Percentiles rank a stretch among this genome's conserved stretches.
Conservation (phyloP, 2,888 invertebrate genomes). For the Lucinisca nassula region DNA sequence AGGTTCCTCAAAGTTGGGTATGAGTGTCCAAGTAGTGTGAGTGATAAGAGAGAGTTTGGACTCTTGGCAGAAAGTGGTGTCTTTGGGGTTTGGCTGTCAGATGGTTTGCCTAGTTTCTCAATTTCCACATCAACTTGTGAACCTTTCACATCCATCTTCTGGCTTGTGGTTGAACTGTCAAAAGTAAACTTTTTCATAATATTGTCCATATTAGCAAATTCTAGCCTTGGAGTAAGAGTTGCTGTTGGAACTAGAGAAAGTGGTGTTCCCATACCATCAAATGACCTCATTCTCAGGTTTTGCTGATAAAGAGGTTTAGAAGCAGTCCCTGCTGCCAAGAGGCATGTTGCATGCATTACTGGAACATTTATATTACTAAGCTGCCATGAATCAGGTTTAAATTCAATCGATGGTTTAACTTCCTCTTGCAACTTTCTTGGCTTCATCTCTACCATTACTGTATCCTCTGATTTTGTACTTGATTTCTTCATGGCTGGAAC, state of each 20-base stretch:
- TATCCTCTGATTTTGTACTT: not conserved
- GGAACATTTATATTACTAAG: constrained; percentile 66
- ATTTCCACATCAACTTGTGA: not conserved
- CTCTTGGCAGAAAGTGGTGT: constrained; percentile 32
- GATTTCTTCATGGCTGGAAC: constrained; percentile 40
- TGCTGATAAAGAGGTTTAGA: constrained; percentile 63
- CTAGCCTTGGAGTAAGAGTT: constrained; percentile 55
- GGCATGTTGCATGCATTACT: constrained; percentile 71
- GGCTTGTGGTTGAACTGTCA: constrained; percentile 5
- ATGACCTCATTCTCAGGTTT: constrained; percentile 60
- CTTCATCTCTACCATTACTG: not conserved
- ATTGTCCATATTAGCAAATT: constrained; percentile 54
- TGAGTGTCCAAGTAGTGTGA: constrained; percentile 76
- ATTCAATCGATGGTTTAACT: not conserved
- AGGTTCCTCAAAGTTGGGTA: constrained; percentile 80
- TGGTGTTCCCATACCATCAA: constrained; percentile 68
- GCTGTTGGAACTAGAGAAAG: constrained; percentile 53
- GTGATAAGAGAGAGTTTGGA: constrained; percentile 45
- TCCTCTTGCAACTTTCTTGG: not conserved
- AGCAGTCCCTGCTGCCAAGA: constrained; percentile 1
- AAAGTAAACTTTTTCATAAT: constrained; percentile 51
- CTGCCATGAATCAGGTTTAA: constrained; percentile 1
- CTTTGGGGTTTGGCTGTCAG: constrained; percentile 36
- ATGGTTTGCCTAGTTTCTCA: not conserved
- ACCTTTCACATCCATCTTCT: not conserved